Conservation (phyloP, 2,888 invertebrate species). For the Aporophyla nigra region DNA sequence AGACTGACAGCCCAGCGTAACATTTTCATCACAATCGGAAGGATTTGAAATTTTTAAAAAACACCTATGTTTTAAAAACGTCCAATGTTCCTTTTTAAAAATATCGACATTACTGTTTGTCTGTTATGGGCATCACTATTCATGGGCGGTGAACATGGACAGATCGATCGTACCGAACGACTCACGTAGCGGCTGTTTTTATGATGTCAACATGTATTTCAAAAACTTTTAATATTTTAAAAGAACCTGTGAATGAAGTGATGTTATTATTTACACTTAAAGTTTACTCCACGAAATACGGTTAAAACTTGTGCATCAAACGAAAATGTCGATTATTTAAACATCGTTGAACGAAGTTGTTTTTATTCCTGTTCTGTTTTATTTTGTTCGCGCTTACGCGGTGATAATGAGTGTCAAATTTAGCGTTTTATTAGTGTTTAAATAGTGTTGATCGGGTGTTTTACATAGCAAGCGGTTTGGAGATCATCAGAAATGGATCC, state of each 20-base stretch:
- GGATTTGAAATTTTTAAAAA: not conserved
- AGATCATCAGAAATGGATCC: constrained; percentile 75
- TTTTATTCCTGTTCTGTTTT: constrained; percentile 66
- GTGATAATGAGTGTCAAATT: constrained; percentile 90
- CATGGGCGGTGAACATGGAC: constrained; percentile 62
- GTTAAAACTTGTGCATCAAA: constrained; percentile 44
- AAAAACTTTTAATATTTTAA: constrained; percentile 64
- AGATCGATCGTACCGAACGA: constrained; percentile 70
- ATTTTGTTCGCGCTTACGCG: constrained; percentile 70
- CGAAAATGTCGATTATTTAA: constrained; percentile 56
- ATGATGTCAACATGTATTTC: constrained; percentile 83
- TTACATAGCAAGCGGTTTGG: constrained; percentile 63
- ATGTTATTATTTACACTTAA: constrained; percentile 47
- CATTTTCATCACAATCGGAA: not conserved
- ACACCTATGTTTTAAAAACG: not conserved
- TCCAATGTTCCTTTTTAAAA: not conserved
- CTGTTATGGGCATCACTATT: constrained; percentile 41
- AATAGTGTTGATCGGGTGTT: constrained; percentile 70
- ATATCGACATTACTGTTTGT: constrained; percentile 30
- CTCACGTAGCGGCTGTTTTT: constrained; percentile 80
- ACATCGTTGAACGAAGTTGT: constrained; percentile 55
- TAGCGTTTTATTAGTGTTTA: constrained; percentile 82
- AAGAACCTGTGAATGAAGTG: constrained; percentile 55
- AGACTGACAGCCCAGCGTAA: not conserved
- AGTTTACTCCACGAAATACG: constrained; percentile 50